A percentile compares a stretch with the other conserved stretches of the same genome.
Conservation (phyloP, 2,113 vertebrate genomes). For the Petrocephalus zakoni region DNA sequence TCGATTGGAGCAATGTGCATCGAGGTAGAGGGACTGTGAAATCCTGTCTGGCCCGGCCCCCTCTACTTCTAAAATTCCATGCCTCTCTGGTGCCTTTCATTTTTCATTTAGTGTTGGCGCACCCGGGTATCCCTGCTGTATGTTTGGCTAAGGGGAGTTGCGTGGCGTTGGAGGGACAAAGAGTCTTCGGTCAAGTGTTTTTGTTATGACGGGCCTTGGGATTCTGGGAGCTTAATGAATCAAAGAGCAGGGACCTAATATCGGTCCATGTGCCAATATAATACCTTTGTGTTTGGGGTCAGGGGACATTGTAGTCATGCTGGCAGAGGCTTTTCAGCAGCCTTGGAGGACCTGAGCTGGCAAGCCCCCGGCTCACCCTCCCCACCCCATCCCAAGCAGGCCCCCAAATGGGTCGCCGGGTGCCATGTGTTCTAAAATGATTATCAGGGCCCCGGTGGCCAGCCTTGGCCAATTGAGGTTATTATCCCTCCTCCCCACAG, state of each 20-base stretch:
- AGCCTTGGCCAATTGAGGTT: not conserved
- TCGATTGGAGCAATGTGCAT: constrained; percentile 24
- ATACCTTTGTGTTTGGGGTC: not conserved
- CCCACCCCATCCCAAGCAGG: not conserved
- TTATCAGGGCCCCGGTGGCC: not conserved
- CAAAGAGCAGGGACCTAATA: not conserved
- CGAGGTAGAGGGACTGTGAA: constrained; percentile 23
- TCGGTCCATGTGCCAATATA: not conserved
- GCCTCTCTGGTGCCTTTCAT: not conserved
- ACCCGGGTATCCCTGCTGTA: not conserved
- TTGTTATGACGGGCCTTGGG: not conserved
- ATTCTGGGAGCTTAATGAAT: not conserved
- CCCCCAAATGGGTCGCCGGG: not conserved
- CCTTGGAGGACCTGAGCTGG: not conserved
- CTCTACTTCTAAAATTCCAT: not conserved
- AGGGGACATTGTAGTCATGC: not conserved
- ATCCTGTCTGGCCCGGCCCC: constrained; percentile 11
- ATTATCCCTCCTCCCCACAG: constrained; percentile 16
- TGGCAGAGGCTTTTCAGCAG: not conserved
- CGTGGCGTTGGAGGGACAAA: not conserved
- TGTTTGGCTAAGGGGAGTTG: not conserved
- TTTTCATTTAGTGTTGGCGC: not conserved
- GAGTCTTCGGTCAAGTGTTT: not conserved
- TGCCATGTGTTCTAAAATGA: constrained; percentile 6
- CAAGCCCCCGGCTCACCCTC: not conserved